Conservation (phyloP, 1,140 invertebrate species). For the Lepeophtheirus salmonis region DNA sequence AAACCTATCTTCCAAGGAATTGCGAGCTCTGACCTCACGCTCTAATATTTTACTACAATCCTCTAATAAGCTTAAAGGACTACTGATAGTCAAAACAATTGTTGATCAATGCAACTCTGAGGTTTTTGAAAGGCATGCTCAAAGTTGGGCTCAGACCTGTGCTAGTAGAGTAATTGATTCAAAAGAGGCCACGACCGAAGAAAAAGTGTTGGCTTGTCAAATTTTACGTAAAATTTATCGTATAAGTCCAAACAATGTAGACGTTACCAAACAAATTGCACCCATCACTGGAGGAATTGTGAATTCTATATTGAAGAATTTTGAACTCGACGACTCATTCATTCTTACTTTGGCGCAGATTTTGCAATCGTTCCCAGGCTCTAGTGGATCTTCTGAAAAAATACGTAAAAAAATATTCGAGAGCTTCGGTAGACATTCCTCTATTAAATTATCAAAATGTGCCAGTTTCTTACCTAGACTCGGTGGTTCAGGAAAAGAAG, state of each 20-base stretch:
- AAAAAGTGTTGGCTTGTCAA: not conserved
- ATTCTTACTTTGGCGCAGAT: not conserved
- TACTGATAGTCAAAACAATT: not conserved
- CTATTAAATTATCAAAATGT: not conserved
- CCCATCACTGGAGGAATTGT: not conserved
- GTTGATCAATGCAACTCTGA: not conserved
- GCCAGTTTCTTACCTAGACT: not conserved
- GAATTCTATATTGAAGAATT: not conserved
- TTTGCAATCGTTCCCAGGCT: not conserved
- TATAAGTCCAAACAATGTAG: not conserved
- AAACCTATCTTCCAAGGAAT: not conserved
- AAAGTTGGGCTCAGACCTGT: not conserved
- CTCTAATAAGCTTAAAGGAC: not conserved
- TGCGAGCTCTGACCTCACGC: not conserved
- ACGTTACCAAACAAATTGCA: not conserved
- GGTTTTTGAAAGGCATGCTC: not conserved
- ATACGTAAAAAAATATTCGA: not conserved
- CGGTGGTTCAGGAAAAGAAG: constrained; percentile 2
- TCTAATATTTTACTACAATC: not conserved
- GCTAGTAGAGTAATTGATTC: not conserved
- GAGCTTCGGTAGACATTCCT: not conserved
- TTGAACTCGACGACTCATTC: not conserved
- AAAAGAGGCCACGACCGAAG: not conserved
- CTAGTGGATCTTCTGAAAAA: not conserved
- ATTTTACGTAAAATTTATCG: not conserved